Percentiles rank a stretch among this genome's conserved stretches.
Conservation (phyloP, 2,113 vertebrate species). For the Ondatra zibethicus region DNA sequence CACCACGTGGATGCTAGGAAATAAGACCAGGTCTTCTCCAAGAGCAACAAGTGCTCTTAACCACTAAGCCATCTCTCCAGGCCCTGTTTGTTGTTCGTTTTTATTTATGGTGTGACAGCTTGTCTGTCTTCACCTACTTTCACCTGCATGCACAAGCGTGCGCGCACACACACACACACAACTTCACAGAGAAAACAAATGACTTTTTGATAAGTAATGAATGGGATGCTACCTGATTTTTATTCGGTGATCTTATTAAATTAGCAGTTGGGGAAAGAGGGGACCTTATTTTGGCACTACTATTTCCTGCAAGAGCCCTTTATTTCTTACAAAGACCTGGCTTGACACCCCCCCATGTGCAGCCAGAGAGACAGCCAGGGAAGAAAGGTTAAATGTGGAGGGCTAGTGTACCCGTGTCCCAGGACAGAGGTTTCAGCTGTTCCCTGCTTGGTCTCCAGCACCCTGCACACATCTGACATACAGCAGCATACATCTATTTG, state of each 20-base stretch:
- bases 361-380: background rate
- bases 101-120: background rate
- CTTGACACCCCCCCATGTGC: background rate
- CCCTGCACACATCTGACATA: background rate
- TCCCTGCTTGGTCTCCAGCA: background rate
- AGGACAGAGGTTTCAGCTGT: background rate
- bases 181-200: background rate
- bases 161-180: background rate
- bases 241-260: background rate
- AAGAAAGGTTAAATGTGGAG: background rate
- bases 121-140: background rate
- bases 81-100: background rate
- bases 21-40: background rate
- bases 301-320: background rate
- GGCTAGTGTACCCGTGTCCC: fast-evolving
- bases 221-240: background rate
- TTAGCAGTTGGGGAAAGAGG: background rate
- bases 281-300: background rate
- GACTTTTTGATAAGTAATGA: background rate
- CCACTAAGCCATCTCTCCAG: background rate
- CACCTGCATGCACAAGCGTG: background rate
- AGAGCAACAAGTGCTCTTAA: background rate
- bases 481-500: background rate
- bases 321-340: background rate
- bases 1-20: background rate